Evolutionary conservation across 2,113 vertebrate species (phyloP).

Genomic region (Maccullochella peelii): DNA sequence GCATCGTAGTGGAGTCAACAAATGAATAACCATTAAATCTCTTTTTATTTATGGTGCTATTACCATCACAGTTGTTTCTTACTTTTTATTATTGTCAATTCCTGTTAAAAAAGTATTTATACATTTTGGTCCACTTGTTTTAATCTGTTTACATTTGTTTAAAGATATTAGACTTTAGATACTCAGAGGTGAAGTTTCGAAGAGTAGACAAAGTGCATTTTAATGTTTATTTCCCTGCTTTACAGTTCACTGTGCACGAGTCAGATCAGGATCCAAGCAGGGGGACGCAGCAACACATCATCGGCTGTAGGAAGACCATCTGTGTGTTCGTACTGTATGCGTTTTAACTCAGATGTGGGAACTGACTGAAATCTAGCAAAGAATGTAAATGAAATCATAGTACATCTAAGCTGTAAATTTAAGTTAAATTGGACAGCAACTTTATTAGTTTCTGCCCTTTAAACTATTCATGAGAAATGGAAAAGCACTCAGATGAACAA

Average conservation of each 20-base stretch:
- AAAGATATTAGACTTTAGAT: neutral
- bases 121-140: neutral
- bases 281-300: constrained; percentile 10
- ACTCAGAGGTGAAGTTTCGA: neutral
- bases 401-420: neutral
- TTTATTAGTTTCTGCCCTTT: constrained; percentile 4
- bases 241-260: neutral
- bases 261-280: constrained; percentile 30
- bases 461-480: neutral
- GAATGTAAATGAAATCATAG: neutral
- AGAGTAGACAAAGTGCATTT: constrained; percentile 1
- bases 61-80: neutral
- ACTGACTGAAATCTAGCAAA: neutral
- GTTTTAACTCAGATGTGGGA: constrained; percentile 4
- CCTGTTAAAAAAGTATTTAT: neutral
- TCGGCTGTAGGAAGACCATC: neutral
- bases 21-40: neutral
- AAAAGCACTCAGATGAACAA: constrained; percentile 4
- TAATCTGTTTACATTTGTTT: neutral
- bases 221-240: constrained; percentile 16
- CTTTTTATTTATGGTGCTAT: neutral
- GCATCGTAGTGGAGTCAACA: neutral
- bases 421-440: neutral
- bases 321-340: constrained; percentile 9
- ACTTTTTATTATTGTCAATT: neutral